Evolutionary conservation across 2,797 vertebrate genomes (phyloP).

Genomic region (Malacoraja senta): DNA sequence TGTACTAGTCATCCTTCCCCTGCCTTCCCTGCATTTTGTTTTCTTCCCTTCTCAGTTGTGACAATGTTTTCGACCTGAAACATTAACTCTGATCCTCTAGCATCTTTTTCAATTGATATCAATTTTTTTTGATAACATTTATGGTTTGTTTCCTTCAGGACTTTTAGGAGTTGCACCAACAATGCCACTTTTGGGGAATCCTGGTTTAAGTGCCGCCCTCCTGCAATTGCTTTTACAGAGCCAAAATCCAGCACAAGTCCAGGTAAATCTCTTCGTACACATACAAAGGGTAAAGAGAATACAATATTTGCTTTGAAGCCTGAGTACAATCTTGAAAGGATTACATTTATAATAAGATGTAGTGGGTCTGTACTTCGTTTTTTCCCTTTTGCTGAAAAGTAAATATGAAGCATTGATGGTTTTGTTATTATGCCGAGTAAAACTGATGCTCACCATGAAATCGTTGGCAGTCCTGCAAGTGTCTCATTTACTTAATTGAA

Average conservation of each 20-base stretch:
- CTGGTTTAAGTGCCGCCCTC: conserved; percentile 72
- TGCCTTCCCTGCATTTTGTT: no score
- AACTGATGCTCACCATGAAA: neutral
- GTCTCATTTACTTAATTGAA: neutral
- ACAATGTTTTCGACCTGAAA: no score
- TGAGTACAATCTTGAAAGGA: neutral
- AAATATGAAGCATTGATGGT: no score
- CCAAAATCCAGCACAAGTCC: conserved; percentile 66
- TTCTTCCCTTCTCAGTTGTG: no score
- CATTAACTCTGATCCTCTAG: no score
- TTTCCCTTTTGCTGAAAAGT: neutral
- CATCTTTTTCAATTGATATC: no score
- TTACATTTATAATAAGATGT: neutral
- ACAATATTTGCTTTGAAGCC: neutral
- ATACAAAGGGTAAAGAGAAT: neutral
- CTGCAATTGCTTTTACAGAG: conserved; percentile 80
- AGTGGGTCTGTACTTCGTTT: no score
- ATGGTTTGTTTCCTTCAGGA: conserved; percentile 54
- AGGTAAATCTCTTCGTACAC: conserved; percentile 58
- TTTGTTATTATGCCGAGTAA: neutral
- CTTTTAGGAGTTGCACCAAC: conserved; percentile 75
- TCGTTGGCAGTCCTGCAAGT: neutral
- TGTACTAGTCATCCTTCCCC: no score
- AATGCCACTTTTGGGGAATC: conserved; percentile 69
- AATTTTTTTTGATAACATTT: neutral